Evolutionary conservation across 2,888 invertebrate species (phyloP).

Genomic region (Heliconius cydno): DNA sequence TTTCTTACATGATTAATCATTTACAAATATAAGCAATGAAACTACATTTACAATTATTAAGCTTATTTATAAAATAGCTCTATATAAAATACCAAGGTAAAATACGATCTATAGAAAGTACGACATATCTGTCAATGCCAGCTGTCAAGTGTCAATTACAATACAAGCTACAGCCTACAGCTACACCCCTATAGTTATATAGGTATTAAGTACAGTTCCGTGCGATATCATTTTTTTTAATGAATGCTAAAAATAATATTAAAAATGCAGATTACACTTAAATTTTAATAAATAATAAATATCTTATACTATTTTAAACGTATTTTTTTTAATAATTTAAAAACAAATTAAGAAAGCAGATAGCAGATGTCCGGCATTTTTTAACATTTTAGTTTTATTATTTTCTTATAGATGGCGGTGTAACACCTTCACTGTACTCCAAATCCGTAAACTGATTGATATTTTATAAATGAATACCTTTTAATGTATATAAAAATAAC

Average conservation of each 20-base stretch:
- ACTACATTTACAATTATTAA: background rate
- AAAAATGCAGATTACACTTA: background rate
- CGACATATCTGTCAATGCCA: background rate
- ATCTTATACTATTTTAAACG: too few species aligned
- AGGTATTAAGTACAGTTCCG: background rate
- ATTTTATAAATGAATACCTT: background rate
- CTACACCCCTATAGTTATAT: background rate
- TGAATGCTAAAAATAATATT: background rate
- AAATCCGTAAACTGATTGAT: background rate
- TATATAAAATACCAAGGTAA: background rate
- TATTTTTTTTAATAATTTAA: background rate
- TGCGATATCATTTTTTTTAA: background rate
- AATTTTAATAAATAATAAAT: too few species aligned
- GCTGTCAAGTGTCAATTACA: background rate
- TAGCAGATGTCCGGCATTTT: background rate
- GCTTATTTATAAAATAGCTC: background rate
- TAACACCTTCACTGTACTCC: background rate
- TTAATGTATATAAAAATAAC: background rate
- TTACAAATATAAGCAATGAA: background rate
- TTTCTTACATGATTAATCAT: background rate
- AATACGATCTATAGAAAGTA: background rate
- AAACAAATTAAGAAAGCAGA: background rate
- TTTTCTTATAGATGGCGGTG: slow-evolving; percentile 13
- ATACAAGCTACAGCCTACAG: background rate
- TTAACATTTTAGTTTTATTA: background rate